These are phyloP conservation scores for Siniperca obscura DNA, from an alignment of 2,797 vertebrate genomes.

Conservation along the genomic window DNA sequence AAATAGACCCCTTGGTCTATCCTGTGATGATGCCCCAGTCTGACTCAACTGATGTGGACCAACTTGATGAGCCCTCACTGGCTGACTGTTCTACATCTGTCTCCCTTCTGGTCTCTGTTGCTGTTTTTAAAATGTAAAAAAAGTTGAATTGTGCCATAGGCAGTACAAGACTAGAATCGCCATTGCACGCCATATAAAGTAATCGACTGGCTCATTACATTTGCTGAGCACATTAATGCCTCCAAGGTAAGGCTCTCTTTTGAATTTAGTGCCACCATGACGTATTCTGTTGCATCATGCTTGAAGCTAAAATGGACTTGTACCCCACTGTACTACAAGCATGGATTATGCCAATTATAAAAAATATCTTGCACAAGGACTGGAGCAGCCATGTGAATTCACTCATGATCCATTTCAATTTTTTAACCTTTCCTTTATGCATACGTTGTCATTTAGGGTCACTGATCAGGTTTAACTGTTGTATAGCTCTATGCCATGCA, in stretches of 20 bases:
- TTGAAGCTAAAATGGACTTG: neutral
- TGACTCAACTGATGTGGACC: neutral
- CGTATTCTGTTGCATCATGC: neutral
- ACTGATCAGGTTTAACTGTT: neutral
- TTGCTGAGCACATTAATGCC: neutral
- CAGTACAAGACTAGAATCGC: neutral
- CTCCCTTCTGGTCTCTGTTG: neutral
- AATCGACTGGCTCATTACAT: neutral
- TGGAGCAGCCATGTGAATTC: neutral
- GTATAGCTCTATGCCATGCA: neutral
- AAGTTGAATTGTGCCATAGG: too few species aligned
- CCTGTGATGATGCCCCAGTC: neutral
- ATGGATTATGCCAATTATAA: neutral
- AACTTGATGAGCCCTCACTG: neutral
- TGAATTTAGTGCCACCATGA: neutral
- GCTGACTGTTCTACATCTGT: neutral
- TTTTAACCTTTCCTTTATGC: neutral
- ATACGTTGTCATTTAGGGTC: neutral
- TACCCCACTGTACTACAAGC: neutral
- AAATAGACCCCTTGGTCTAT: neutral
- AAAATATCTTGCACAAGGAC: neutral
- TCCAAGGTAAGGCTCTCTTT: neutral
- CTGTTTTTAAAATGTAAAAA: neutral
- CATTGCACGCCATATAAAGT: neutral
- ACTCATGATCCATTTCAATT: neutral